phyloP scores from a whole-genome alignment of 2,113 vertebrate species.

The Prunella himalayana region DNA sequence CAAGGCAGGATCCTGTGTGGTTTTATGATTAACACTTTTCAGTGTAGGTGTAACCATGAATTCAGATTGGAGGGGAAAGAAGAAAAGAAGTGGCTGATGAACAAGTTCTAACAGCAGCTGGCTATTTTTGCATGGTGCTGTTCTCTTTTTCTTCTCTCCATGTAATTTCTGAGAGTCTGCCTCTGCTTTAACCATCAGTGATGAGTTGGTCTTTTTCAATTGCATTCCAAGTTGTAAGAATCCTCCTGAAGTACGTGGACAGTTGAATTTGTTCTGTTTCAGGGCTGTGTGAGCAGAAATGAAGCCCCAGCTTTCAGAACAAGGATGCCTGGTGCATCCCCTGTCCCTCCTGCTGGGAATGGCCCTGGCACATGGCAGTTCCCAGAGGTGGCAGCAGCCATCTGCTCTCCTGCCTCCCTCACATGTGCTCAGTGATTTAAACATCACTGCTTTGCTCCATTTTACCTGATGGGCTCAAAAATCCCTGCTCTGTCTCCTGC shows the following conservation, averaged over 20 bases:
- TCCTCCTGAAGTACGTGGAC: background rate
- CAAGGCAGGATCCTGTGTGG: background rate
- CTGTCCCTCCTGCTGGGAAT: background rate
- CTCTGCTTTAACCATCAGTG: background rate
- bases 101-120: background rate
- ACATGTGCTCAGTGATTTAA: background rate
- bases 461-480: background rate
- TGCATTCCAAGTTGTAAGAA: background rate
- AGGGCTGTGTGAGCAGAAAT: background rate
- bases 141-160: background rate
- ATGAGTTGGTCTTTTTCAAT: background rate
- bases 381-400: background rate
- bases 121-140: background rate
- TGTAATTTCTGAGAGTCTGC: background rate
- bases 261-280: background rate
- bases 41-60: background rate
- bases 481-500: background rate
- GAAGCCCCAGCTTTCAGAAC: fast-evolving
- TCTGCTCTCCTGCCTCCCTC: background rate
- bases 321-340: background rate
- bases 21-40: background rate
- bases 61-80: background rate
- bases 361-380: background rate
- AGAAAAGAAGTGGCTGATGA: background rate
- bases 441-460: background rate